Conservation (phyloP, 2,888 invertebrate genomes). For the Orgyia antiqua region DNA sequence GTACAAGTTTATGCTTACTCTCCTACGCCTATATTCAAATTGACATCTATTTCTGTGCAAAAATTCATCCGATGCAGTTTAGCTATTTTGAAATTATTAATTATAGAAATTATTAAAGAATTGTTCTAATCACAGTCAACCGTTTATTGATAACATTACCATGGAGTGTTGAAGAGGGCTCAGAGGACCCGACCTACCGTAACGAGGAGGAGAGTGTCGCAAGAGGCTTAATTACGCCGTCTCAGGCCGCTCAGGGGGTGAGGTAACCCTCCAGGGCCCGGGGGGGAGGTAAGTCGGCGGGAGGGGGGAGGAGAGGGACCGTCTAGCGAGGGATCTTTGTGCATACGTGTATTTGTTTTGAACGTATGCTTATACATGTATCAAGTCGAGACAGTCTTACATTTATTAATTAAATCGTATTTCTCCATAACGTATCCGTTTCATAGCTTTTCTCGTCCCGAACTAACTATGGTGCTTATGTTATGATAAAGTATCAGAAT, state of each 20-base stretch:
- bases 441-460: too few species aligned
- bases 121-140: too few species aligned
- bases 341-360: conserved; percentile 12
- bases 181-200: conserved; percentile 47
- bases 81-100: too few species aligned
- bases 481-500: too few species aligned
- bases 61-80: too few species aligned
- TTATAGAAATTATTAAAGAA: too few species aligned
- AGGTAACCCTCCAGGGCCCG: conserved; percentile 1
- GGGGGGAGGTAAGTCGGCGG: background rate
- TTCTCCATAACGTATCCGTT: too few species aligned
- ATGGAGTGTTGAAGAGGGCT: conserved; percentile 2
- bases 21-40: too few species aligned
- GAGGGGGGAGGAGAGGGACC: background rate
- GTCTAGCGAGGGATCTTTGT: conserved; percentile 10
- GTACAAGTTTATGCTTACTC: too few species aligned
- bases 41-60: too few species aligned
- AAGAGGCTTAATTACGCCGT: conserved; percentile 46
- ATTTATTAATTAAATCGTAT: background rate
- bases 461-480: too few species aligned
- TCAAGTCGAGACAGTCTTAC: background rate
- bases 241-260: conserved; percentile 7
- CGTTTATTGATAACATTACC: conserved; percentile 5
- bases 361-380: conserved; percentile 1
- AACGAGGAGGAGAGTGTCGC: conserved; percentile 52